Evolutionary conservation across 2,797 vertebrate genomes (phyloP).

Genomic region (Pogonophryne albipinna): DNA sequence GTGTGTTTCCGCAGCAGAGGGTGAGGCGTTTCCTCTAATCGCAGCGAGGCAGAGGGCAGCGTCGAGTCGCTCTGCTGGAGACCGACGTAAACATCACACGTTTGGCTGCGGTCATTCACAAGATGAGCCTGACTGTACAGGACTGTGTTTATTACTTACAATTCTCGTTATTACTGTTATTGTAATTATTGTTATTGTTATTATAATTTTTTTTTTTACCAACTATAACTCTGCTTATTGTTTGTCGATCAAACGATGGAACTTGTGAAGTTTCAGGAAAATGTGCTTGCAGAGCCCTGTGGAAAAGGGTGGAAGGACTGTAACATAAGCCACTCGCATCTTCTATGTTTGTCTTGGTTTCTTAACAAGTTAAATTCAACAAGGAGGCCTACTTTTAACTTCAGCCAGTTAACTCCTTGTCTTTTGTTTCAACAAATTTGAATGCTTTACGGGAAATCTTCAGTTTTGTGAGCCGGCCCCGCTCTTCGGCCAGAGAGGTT

Average conservation of each 20-base stretch:
- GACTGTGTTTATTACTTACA: constrained; percentile 87
- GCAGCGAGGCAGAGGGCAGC: constrained; percentile 82
- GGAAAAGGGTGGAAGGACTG: constrained; percentile 77
- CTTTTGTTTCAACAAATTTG: constrained; percentile 71
- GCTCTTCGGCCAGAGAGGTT: constrained; percentile 83
- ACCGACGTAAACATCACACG: constrained; percentile 84
- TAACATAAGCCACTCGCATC: constrained; percentile 86
- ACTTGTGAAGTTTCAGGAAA: constrained; percentile 82
- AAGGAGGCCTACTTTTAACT: constrained; percentile 77
- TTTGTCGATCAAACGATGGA: constrained; percentile 84
- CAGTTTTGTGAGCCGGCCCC: constrained; percentile 84
- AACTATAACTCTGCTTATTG: constrained; percentile 85
- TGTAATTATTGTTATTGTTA: constrained; percentile 85
- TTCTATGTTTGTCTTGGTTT: constrained; percentile 71
- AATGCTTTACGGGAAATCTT: constrained; percentile 77
- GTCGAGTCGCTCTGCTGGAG: constrained; percentile 85
- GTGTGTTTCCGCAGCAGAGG: constrained; percentile 70
- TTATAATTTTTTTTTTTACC: constrained; percentile 79
- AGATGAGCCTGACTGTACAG: constrained; percentile 86
- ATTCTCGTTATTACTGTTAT: constrained; percentile 83
- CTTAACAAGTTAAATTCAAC: constrained; percentile 69
- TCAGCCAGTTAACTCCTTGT: constrained; percentile 81
- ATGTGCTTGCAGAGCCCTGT: constrained; percentile 76
- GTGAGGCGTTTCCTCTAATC: constrained; percentile 84
- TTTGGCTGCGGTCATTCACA: constrained; percentile 69